A percentile compares a stretch with the other conserved stretches of the same genome.
phyloP scores from a whole-genome alignment of 2,797 vertebrate genomes.

The Mormyrus hasselquistii region DNA sequence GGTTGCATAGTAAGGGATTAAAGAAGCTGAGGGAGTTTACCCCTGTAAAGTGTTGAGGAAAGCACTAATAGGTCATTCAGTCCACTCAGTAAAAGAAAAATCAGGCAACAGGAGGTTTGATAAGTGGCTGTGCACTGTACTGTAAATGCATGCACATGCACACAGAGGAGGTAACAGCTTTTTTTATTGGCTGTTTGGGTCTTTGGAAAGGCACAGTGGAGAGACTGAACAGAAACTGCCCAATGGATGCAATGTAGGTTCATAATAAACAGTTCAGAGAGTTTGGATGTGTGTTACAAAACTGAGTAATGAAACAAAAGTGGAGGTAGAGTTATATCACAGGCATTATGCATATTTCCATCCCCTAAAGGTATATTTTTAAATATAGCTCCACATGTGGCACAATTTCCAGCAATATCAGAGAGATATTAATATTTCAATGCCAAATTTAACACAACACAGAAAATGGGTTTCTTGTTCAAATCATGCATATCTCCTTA shows the following conservation, averaged over 20 bases:
- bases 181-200: neutral
- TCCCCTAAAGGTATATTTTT: slow-evolving; percentile 9
- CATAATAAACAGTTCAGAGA: neutral
- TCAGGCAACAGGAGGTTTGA: neutral
- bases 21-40: neutral
- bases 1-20: neutral
- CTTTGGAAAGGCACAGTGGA: neutral
- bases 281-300: neutral
- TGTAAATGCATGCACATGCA: neutral
- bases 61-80: neutral
- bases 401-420: neutral
- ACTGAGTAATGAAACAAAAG: neutral
- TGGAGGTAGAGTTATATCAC: neutral
- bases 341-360: slow-evolving; percentile 4
- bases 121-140: neutral
- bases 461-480: neutral
- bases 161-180: neutral
- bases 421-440: neutral
- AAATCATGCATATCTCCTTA: neutral
- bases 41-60: neutral
- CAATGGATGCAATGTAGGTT: neutral
- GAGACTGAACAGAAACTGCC: slow-evolving; percentile 1
- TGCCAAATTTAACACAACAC: neutral
- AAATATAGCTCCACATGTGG: neutral
- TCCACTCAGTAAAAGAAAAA: neutral